Conservation (phyloP, 2,888 invertebrate genomes). For the Drosophila fulvimacula region DNA sequence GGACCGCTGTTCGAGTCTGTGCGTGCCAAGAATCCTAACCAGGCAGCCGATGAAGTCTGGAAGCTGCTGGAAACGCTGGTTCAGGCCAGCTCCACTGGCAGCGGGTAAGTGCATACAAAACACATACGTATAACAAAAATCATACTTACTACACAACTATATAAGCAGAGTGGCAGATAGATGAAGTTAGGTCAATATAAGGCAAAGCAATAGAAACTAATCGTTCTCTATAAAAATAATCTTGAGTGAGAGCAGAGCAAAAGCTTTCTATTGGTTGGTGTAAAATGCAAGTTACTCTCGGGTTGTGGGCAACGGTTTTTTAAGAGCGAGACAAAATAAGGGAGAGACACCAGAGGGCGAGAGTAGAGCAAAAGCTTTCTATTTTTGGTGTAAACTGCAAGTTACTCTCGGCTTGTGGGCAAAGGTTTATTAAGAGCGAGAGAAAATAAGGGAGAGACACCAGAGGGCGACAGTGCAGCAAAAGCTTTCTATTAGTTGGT, state of each 20-base stretch:
- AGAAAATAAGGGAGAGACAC: too few species aligned
- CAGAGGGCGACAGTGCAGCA: too few species aligned
- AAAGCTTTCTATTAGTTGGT: too few species aligned
- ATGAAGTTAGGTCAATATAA: constrained; percentile 11
- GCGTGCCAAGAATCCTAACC: constrained; percentile 88
- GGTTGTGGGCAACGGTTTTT: too few species aligned
- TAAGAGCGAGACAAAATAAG: too few species aligned
- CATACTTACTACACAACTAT: constrained; percentile 55
- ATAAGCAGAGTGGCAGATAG: constrained; percentile 22
- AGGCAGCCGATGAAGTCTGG: constrained; percentile 93
- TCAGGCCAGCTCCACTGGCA: constrained; percentile 86
- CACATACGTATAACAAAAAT: constrained; percentile 33
- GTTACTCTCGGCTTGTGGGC: too few species aligned
- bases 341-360: too few species aligned
- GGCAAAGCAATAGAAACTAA: constrained; percentile 32
- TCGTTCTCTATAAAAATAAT: constrained; percentile 61
- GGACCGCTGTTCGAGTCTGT: constrained; percentile 92
- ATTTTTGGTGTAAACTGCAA: too few species aligned
- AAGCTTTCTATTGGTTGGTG: too few species aligned
- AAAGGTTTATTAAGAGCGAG: too few species aligned
- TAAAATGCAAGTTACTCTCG: too few species aligned
- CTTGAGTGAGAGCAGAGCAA: constrained; percentile 72
- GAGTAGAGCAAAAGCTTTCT: too few species aligned
- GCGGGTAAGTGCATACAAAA: constrained; percentile 70
- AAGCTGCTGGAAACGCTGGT: constrained; percentile 93